phyloP scores from a whole-genome alignment of 2,113 vertebrate species.

The Notechis scutatus region DNA sequence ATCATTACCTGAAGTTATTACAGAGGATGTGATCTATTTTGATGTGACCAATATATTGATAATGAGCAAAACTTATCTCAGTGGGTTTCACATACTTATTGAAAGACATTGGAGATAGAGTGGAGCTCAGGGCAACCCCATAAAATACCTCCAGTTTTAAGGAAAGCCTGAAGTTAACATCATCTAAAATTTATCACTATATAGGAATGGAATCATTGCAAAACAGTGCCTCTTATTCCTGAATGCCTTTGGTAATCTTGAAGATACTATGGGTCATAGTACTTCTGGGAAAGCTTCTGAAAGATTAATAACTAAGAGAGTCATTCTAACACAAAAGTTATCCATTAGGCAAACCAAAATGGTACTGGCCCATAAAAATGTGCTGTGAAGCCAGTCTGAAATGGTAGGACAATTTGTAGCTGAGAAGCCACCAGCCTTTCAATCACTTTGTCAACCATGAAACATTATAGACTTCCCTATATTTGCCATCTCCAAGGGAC shows the following conservation, averaged over 20 bases:
- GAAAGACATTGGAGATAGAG: not conserved
- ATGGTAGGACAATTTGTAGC: not conserved
- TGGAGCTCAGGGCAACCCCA: not conserved
- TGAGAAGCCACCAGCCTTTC: not conserved
- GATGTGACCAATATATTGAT: not conserved
- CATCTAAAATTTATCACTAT: not conserved
- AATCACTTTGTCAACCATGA: not conserved
- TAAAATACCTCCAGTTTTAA: not conserved
- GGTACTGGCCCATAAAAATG: not conserved
- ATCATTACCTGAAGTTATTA: not conserved
- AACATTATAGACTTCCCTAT: not conserved
- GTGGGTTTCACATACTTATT: not conserved
- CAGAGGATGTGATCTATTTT: not conserved
- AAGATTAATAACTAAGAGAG: not conserved
- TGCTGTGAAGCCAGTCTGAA: not conserved
- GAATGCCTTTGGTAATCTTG: not conserved
- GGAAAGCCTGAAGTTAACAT: not conserved
- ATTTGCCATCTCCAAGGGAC: not conserved
- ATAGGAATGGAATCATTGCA: not conserved
- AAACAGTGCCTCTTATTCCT: not conserved
- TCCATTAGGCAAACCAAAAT: not conserved
- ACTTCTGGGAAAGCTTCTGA: not conserved
- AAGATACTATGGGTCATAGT: not conserved
- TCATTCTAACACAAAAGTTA: not conserved
- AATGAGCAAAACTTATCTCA: not conserved